Evolutionary conservation across 2,888 invertebrate genomes (phyloP), one percentile per base, ranked within the genome.

Genomic region (Hirtodrosophila cameraria): DNA sequence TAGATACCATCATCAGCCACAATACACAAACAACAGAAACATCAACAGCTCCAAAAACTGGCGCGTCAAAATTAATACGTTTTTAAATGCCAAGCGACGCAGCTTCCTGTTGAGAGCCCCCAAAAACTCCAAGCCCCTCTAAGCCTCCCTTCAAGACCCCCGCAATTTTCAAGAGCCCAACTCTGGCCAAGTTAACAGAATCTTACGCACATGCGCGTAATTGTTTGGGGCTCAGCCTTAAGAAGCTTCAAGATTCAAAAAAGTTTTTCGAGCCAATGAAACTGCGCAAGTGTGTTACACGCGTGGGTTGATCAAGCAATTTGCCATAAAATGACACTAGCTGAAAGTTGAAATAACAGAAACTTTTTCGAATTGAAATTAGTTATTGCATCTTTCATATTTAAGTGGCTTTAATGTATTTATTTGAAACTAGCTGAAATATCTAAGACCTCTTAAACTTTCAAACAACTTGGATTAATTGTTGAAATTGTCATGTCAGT

Each of bases 41-140:
- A 30, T 42, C 31, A 60, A 58, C 50, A 45, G 23, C 31, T 33
- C 23, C 13, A 55, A 65, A n/a, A 52, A 53, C 73, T 58, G 81
- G 69, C 84, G 79, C 84, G 86, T 86, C 80, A 86, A 86, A 86
- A 81, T 81, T 81, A 81, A 81, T 81, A 81, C 80, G 87, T 84
- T 81, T 81, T 81, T 81, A 81, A 81, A 81, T 81, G 87, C 74
- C 87, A 81, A 81, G 61, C 80, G 75, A 82, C 80, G 82, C 85
- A 80, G 80, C 80, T 80, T 80, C 80, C 87, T 80, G 80, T 84
- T 76, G 80, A 55, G 79, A 28, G 45, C 42, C 43, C 59, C 27
- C 25, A 42, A 8, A 18, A 49, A 11, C 45, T 27, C 25, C 45
- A 28, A 39, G 25, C 15, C 6, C 11, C 20, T 9, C n/a, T 15